phyloP scores from a whole-genome alignment of 2,888 invertebrate genomes.

The Palloptera scutellata region DNA sequence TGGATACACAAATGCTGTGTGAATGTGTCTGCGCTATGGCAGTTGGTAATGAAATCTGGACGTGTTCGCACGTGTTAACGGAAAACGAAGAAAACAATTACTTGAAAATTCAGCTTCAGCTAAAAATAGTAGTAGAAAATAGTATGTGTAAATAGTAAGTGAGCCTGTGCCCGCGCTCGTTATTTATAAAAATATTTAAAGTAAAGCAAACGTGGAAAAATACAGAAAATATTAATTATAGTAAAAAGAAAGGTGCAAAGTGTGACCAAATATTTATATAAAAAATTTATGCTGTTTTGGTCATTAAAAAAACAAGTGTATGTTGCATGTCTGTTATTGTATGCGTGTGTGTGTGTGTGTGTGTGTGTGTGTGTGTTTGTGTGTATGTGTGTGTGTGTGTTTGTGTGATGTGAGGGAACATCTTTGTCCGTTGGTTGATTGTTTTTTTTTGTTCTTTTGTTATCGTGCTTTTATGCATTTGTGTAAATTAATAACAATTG shows the following conservation, averaged over 20 bases:
- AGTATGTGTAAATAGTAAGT: too few species aligned
- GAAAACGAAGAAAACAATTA: conserved; percentile 14
- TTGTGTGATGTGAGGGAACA: background rate
- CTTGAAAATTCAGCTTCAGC: too few species aligned
- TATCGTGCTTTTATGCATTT: background rate
- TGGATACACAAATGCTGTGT: conserved; percentile 20
- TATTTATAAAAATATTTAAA: too few species aligned
- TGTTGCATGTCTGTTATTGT: too few species aligned
- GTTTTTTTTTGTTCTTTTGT: background rate
- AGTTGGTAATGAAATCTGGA: conserved; percentile 61
- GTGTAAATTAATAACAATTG: conserved; percentile 26
- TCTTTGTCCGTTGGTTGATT: background rate
- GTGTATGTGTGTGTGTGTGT: background rate
- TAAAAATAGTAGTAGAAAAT: too few species aligned
- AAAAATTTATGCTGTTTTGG: background rate
- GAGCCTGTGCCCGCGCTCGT: too few species aligned
- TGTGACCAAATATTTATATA: background rate
- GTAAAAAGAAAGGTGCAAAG: background rate
- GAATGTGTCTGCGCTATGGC: conserved; percentile 41
- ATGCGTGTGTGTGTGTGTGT: background rate
- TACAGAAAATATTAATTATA: background rate
- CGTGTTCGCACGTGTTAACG: conserved; percentile 57
- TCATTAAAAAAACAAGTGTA: too few species aligned
- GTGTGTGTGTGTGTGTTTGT: background rate
- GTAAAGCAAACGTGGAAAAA: too few species aligned